Evolutionary conservation across 2,888 invertebrate species (phyloP), one percentile per base, ranked within the genome.

Genomic region (Pycnomerus fuliginosus): DNA sequence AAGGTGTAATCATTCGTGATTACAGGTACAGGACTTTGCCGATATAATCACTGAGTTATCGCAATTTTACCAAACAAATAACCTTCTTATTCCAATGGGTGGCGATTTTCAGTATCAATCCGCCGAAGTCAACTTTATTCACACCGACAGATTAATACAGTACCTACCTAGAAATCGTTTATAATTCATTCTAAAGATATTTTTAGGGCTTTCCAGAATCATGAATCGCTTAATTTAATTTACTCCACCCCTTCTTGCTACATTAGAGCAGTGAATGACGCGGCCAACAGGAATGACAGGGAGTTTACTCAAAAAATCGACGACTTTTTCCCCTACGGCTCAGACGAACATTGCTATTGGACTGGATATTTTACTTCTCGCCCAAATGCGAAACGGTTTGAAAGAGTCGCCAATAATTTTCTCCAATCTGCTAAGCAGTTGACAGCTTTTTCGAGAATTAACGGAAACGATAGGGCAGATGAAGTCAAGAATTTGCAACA

Each of bases 241-340:
- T 92, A 92, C 64, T 92, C 92, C 0, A 91, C 91, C 0, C 92
- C 92, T 0, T 84, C 87, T 0, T 92, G 92, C 60, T 92, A 92
- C 61, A 60, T 91, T 41, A 86, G 90, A 62, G 82, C 90, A 0
- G 75, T 93, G 0, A 80, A 87, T 52, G 83, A 88, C 41, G 77
- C 81, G 0, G 78, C 82, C 7, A 72, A 81, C 5, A 80, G 80
- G 37, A 76, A 81, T 0, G 76, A 81, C 5, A 72, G 82, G 7
- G 78, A 80, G 0, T 83, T 88, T 75, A 77, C 85, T 0, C 78
- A 77, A 0, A 94, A 93, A 68, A 74, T 74, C 1, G 91, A 93
- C 57, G 95, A 95, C 63, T 94, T 93, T 75, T 92, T 95, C 70
- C 95, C 95, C 0, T 95, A 91, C 71, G 90, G 93, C 1, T 87